Evolutionary conservation across 2,888 invertebrate species (phyloP).

Genomic region (Cheilosia impressa): DNA sequence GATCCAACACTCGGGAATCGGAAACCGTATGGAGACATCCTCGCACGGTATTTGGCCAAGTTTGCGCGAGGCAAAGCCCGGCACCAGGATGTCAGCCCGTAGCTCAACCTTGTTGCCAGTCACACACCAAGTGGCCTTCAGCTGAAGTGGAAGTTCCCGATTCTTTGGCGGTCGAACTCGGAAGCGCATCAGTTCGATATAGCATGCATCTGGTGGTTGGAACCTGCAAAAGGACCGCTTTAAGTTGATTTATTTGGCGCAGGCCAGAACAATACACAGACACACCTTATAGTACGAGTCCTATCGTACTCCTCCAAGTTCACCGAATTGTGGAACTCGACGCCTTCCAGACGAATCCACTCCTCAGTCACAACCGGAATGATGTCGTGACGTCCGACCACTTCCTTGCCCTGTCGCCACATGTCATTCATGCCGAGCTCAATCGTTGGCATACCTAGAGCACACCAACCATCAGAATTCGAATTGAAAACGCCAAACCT

Average conservation of each 20-base stretch:
- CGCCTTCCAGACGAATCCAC: slow-evolving; percentile 98
- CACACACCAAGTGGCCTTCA: slow-evolving; percentile 95
- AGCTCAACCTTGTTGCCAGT: slow-evolving; percentile 97
- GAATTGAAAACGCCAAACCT: neutral
- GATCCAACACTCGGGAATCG: slow-evolving; percentile 99
- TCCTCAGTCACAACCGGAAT: slow-evolving; percentile 99
- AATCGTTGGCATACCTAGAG: slow-evolving; percentile 94
- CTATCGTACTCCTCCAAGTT: slow-evolving; percentile 95
- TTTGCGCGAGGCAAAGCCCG: slow-evolving; percentile 97
- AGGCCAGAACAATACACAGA: slow-evolving; percentile 73
- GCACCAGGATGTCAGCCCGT: slow-evolving; percentile 97
- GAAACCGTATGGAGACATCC: slow-evolving; percentile 97
- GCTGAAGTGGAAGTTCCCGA: slow-evolving; percentile 97
- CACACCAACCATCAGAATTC: neutral
- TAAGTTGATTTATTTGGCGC: neutral
- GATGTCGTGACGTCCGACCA: slow-evolving; percentile 99
- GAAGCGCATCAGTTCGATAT: slow-evolving; percentile 98
- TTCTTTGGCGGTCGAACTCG: slow-evolving; percentile 97
- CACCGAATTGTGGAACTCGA: slow-evolving; percentile 97
- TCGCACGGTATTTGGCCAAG: slow-evolving; percentile 98
- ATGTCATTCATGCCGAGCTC: slow-evolving; percentile 99
- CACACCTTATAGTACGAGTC: slow-evolving; percentile 92
- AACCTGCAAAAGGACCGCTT: slow-evolving; percentile 86
- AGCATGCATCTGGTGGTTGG: slow-evolving; percentile 98
- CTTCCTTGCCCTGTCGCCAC: slow-evolving; percentile 99